Base-by-base conservation (phyloP, 2,113 vertebrate genomes). In the Theristicus caerulescens region DNA sequence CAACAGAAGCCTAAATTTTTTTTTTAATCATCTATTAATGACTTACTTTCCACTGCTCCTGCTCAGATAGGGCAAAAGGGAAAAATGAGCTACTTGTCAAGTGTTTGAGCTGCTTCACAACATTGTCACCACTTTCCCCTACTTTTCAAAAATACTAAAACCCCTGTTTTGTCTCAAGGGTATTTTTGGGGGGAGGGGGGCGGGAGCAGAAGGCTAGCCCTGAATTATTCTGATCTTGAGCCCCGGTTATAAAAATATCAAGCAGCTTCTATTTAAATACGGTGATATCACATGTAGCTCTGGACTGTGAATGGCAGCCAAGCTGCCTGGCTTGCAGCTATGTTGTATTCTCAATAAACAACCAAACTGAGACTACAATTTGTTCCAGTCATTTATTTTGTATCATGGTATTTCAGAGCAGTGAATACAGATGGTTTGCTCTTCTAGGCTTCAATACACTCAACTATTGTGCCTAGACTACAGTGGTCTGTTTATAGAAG, bases 301-400 rank as follows among this genome's bases (percentile, higher is more conserved):
- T 77, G 82, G 51, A 24, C 16, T 27, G 67, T 31, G 88, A 90
- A 42, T 5, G 54, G 72, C 62, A 84, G 82, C 74, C 89, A 73
- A 67, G 69, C 52, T 3, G 16, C 20, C 27, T 0, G 0, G 24
- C 72, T 36, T 31, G 31, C 80, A 38, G 38, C 73, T n/a, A 13
- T 7, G 42, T 47, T 14, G 44, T 31, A 5, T 42, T 64, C 36
- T 64, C 64, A n/a, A 34, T n/a, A 72, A 86, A 29, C 72, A 87
- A 83, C 69, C 79, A 46, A 54, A 21, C 67, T 2, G 36, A 92
- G 77, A 32, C 62, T 18, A 6, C 32, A 8, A 1, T 58, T 93
- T 93, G 71, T 96, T 96, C 91, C 86, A 93, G 86, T 96, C 19
- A 3, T 95, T 94, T 98, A 97, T 97, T 97, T 95, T 62, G 83